Percentiles rank a stretch among this genome's conserved stretches.
Conservation (phyloP, 2,888 invertebrate species). For the Tipula lateralis region DNA sequence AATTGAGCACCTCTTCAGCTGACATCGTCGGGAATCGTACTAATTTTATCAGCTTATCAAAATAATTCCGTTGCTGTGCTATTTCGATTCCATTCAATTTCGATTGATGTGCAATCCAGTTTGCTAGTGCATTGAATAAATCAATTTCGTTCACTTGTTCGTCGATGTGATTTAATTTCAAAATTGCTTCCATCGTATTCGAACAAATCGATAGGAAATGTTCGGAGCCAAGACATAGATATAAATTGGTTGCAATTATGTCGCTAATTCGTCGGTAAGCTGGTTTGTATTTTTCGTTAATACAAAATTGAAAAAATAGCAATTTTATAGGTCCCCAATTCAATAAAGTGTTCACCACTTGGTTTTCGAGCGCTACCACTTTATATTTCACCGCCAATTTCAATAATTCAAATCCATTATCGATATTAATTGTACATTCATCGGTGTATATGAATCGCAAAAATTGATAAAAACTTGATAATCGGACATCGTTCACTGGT, state of each 20-base stretch:
- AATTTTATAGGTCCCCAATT: background rate
- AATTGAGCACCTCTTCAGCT: background rate
- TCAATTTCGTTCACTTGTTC: background rate
- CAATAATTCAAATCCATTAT: background rate
- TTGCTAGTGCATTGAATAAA: background rate
- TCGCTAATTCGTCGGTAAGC: background rate
- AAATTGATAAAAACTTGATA: background rate
- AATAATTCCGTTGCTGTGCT: background rate
- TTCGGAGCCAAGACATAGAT: background rate
- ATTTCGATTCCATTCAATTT: background rate
- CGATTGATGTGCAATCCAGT: background rate
- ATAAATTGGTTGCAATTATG: background rate
- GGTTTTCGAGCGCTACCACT: background rate
- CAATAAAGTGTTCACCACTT: background rate
- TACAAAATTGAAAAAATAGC: background rate
- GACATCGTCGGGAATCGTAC: background rate
- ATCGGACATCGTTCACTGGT: background rate
- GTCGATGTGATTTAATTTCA: background rate
- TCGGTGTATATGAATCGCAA: background rate
- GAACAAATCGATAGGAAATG: background rate
- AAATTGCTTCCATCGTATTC: background rate
- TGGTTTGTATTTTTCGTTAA: background rate
- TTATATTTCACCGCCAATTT: background rate
- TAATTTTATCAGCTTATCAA: background rate
- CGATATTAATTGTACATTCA: background rate